A percentile compares a stretch with the other conserved stretches of the same genome.
These are phyloP conservation scores for Lasioglossum albipes DNA, from an alignment of 1,140 invertebrate species.

Conservation along the genomic window DNA sequence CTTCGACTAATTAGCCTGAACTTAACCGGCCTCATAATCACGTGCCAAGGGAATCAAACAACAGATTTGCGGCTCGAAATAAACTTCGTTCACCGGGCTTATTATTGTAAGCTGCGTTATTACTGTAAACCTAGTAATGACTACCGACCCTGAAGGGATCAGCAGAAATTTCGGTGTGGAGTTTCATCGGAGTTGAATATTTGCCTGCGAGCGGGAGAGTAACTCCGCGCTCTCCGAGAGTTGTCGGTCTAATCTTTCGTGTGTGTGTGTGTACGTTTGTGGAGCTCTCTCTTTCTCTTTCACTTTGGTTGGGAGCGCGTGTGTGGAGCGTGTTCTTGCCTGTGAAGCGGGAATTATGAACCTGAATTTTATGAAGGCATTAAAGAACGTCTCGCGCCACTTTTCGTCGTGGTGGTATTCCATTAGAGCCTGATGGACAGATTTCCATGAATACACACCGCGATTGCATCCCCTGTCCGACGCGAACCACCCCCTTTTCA, in stretches of 20 bases:
- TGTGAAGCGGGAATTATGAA: conserved; percentile 50
- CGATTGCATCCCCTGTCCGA: conserved; percentile 23
- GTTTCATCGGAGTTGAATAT: conserved; percentile 69
- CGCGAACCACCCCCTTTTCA: conserved; percentile 2
- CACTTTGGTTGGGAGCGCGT: background rate
- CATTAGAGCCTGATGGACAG: conserved; percentile 58
- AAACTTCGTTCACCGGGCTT: conserved; percentile 45
- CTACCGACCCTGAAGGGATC: conserved; percentile 61
- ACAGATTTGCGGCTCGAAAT: conserved; percentile 48
- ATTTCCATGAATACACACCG: conserved; percentile 51
- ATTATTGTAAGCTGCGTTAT: conserved; percentile 59
- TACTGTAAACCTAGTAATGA: conserved; percentile 64
- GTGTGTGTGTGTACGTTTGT: no score
- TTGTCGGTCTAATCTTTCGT: conserved; percentile 49
- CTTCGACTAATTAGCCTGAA: conserved; percentile 54
- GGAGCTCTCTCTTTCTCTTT: no score
- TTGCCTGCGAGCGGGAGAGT: conserved; percentile 54
- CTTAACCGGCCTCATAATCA: conserved; percentile 23
- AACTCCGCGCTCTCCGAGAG: conserved; percentile 43
- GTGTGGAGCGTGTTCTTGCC: conserved; percentile 1
- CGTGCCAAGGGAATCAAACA: conserved; percentile 53
- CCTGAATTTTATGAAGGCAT: conserved; percentile 63
- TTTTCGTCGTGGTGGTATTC: conserved; percentile 51
- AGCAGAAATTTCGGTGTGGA: conserved; percentile 60
- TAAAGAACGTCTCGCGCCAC: conserved; percentile 60